Percentiles rank a stretch among this genome's conserved stretches.
These are phyloP conservation scores for Mus minutoides DNA, from an alignment of 2,797 vertebrate genomes.

Conservation along the genomic window DNA sequence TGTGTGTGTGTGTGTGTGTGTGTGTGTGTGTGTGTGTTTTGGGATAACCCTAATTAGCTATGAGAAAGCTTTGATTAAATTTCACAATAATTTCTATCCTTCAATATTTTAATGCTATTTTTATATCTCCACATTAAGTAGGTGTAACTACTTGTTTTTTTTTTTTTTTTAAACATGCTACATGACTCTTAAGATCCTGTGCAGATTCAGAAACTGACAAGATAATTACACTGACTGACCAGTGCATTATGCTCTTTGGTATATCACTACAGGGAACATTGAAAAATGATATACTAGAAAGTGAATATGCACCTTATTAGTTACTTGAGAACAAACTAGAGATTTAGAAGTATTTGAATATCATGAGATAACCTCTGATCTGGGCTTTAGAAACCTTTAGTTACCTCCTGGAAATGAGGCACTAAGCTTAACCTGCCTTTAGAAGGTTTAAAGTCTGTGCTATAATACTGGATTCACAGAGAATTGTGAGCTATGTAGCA, in stretches of 20 bases:
- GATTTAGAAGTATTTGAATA: neutral
- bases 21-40: neutral
- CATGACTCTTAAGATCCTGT: neutral
- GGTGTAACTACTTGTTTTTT: neutral
- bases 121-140: neutral
- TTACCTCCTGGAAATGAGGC: neutral
- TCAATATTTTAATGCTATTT: slow-evolving; percentile 37
- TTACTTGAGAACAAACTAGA: neutral
- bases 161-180: neutral
- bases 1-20: neutral
- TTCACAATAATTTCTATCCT: slow-evolving; percentile 15
- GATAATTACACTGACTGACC: neutral
- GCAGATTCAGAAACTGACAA: neutral
- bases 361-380: neutral
- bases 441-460: neutral
- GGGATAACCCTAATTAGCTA: slow-evolving; percentile 22
- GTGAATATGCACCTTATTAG: neutral
- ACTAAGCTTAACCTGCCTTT: neutral
- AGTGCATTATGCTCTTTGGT: neutral
- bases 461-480: neutral
- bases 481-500: slow-evolving; percentile 14
- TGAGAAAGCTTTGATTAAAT: slow-evolving; percentile 15
- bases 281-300: slow-evolving; percentile 26
- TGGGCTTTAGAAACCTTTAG: neutral
- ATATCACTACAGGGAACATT: neutral